Percentiles rank a stretch among this genome's conserved stretches.
These are phyloP conservation scores for Corella eumyota DNA, from an alignment of 23 tunicate species.

Conservation along the genomic window DNA sequence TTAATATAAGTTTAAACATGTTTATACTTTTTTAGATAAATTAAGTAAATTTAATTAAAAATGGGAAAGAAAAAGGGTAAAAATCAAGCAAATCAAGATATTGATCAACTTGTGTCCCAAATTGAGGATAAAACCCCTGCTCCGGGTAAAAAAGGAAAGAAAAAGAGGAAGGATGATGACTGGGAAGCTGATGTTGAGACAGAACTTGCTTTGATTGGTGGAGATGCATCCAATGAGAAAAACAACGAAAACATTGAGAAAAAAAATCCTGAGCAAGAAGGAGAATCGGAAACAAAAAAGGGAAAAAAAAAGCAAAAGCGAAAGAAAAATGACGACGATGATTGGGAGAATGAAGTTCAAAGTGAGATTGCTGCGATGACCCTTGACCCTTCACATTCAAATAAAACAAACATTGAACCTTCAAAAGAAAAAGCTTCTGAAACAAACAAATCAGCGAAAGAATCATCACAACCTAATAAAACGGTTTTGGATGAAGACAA, in stretches of 20 bases:
- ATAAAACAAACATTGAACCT: neutral
- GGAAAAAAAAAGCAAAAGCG: conserved; percentile 45
- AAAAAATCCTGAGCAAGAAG: conserved; percentile 29
- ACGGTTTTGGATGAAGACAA: conserved; percentile 4
- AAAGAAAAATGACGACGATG: conserved; percentile 6
- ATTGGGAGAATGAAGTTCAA: neutral
- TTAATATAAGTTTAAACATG: too few species aligned
- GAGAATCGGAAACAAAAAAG: conserved; percentile 20
- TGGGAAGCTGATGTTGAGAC: conserved; percentile 43
- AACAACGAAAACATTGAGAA: conserved; percentile 29
- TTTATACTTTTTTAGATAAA: too few species aligned
- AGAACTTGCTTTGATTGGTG: conserved; percentile 25
- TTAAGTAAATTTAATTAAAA: too few species aligned
- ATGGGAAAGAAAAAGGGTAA: too few species aligned
- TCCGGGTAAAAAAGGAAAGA: conserved; percentile 5
- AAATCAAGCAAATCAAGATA: too few species aligned
- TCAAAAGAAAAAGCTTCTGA: conserved; percentile 2
- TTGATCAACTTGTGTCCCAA: too few species aligned
- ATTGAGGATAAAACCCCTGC: conserved; percentile 3
- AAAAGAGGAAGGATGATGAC: conserved; percentile 16
- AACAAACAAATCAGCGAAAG: neutral
- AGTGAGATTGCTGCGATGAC: neutral
- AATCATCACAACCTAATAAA: conserved; percentile 2
- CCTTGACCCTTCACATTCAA: too few species aligned
- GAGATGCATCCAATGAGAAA: conserved; percentile 15